Percentiles rank a stretch among this genome's conserved stretches.
phyloP scores from a whole-genome alignment of 2,797 vertebrate species.

The Triplophysa bombifrons region DNA sequence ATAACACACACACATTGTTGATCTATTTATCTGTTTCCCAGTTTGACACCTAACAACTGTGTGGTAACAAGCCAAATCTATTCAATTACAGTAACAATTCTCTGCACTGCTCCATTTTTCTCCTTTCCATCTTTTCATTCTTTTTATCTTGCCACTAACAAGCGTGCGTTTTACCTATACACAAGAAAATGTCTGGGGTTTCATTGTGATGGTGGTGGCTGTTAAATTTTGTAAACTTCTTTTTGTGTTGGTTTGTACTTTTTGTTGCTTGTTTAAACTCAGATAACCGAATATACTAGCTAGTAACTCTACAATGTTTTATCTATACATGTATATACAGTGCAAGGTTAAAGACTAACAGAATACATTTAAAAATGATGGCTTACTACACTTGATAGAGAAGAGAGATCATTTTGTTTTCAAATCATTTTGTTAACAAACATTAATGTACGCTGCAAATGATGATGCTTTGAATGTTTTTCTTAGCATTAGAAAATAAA shows the following conservation, averaged over 20 bases:
- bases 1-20: constrained; percentile 21
- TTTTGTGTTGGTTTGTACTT: constrained; percentile 11
- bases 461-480: neutral
- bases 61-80: constrained; percentile 45
- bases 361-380: neutral
- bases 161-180: constrained; percentile 45
- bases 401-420: constrained; percentile 2
- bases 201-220: constrained; percentile 15
- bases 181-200: constrained; percentile 32
- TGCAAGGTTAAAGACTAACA: neutral
- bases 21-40: constrained; percentile 29
- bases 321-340: neutral
- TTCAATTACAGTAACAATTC: constrained; percentile 31
- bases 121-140: constrained; percentile 34
- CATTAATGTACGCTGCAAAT: neutral
- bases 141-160: constrained; percentile 55
- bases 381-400: constrained; percentile 1
- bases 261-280: constrained; percentile 2
- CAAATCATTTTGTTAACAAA: neutral
- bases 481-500: neutral
- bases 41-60: constrained; percentile 40
- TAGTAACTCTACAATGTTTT: neutral
- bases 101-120: constrained; percentile 20
- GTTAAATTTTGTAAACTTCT: constrained; percentile 18
- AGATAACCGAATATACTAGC: neutral